phyloP scores from a whole-genome alignment of 2,888 invertebrate species.

The Eupelmus urozonus region DNA sequence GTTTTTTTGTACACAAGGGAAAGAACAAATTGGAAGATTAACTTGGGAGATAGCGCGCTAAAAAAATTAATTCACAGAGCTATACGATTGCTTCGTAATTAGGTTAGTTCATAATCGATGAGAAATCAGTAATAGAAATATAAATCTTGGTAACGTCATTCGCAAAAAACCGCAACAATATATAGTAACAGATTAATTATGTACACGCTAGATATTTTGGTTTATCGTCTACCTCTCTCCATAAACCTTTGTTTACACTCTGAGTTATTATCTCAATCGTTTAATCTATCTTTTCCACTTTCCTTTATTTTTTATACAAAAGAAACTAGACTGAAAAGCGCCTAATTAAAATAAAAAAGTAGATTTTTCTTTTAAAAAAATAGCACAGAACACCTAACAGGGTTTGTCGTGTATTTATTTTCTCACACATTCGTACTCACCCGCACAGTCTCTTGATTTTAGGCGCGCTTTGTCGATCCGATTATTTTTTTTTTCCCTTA shows the following conservation, averaged over 20 bases:
- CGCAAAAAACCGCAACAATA: slow-evolving; percentile 74
- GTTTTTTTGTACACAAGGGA: slow-evolving; percentile 47
- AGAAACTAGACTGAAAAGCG: slow-evolving; percentile 48
- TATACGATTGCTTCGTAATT: slow-evolving; percentile 57
- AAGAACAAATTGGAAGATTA: slow-evolving; percentile 53
- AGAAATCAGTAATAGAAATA: slow-evolving; percentile 73
- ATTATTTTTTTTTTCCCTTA: slow-evolving; percentile 30
- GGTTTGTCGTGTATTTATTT: slow-evolving; percentile 49
- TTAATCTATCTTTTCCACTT: slow-evolving; percentile 39
- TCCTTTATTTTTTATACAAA: slow-evolving; percentile 45
- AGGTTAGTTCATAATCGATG: slow-evolving; percentile 51
- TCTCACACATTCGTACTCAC: slow-evolving; percentile 49
- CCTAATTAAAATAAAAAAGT: slow-evolving; percentile 46
- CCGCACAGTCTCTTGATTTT: slow-evolving; percentile 46
- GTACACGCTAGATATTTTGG: slow-evolving; percentile 70
- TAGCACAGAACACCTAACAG: slow-evolving; percentile 47
- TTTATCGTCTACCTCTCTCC: slow-evolving; percentile 60
- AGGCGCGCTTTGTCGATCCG: slow-evolving; percentile 49
- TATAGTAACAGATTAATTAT: slow-evolving; percentile 74
- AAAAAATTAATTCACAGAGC: slow-evolving; percentile 53
- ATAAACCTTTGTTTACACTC: slow-evolving; percentile 54
- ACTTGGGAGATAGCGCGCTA: slow-evolving; percentile 48
- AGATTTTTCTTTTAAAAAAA: slow-evolving; percentile 50
- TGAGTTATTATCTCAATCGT: slow-evolving; percentile 46
- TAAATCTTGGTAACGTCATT: slow-evolving; percentile 74